Base-by-base conservation (phyloP, 2,113 vertebrate species). In the Melanostigma gelatinosum region DNA sequence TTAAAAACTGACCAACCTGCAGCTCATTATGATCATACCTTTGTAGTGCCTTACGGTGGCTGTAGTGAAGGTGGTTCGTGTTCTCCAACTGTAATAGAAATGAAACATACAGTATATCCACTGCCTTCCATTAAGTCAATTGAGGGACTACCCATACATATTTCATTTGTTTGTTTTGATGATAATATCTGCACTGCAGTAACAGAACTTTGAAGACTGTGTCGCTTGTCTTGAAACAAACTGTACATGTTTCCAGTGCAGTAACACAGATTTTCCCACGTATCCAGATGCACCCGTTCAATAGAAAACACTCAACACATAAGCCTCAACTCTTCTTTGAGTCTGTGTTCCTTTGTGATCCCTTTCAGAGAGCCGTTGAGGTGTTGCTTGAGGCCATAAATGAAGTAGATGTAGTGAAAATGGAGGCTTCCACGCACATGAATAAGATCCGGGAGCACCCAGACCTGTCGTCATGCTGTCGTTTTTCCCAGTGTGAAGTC, bases 401-500 rank as follows among this genome's bases (percentile, higher is more conserved):
- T 64, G 9, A 40, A 72, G 58, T 5, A 57, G 15, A 34, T 62
- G 40, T 66, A 9, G 50, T 63, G 34, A 75, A 81, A 80, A 75
- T 34, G 9, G 13, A 77, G 0, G 67, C 32, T 36, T 72, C 8
- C 34, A 69, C 8, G 1, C 74, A 32, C 22, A 44, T 79, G 65
- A 66, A 52, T 63, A 61, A 52, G 4, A 55, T 85, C 75, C 79
- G 20, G 29, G 22, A 62, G 66, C 22, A 68, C 55, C 65, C 66
- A 22, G 48, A 27, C 18, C 55, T 29, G 66, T 24, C 36, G 58
- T 44, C 79, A 29, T 54, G 38, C 67, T 82, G 79, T 77, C 27
- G 50, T 52, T 63, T 52, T 38, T 36, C 40, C 50, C 54, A 12
- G 65, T 90, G 82, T 90, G 83, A 91, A 77, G 87, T 86, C 73